Conservation (phyloP, 1,140 invertebrate genomes). For the Anoplophora glabripennis region DNA sequence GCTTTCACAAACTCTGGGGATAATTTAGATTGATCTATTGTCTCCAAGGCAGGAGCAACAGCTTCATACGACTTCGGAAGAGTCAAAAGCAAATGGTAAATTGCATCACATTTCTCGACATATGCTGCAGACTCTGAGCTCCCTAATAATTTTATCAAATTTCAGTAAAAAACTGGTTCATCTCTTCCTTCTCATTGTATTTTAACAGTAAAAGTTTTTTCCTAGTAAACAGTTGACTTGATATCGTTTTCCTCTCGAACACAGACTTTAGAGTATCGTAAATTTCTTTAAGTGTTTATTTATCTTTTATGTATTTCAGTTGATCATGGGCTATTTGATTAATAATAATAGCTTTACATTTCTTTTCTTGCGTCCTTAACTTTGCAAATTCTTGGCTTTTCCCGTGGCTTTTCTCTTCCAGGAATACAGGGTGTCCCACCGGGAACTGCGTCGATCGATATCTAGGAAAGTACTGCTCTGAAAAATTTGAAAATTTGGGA, state of each 20-base stretch:
- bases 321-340: slow-evolving; percentile 4
- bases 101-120: slow-evolving; percentile 3
- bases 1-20: slow-evolving; percentile 6
- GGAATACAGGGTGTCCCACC: no score
- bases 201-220: slow-evolving; percentile 11
- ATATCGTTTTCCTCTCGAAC: not conserved
- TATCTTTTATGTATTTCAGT: slow-evolving; percentile 12
- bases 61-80: slow-evolving; percentile 4
- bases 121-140: not conserved
- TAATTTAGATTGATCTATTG: slow-evolving; percentile 2
- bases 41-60: slow-evolving; percentile 12
- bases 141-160: slow-evolving; percentile 11
- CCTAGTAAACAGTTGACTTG: slow-evolving; percentile 8
- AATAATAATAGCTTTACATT: slow-evolving; percentile 14
- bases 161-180: slow-evolving; percentile 2
- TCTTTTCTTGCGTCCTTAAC: not conserved
- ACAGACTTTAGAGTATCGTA: not conserved
- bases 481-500: no score
- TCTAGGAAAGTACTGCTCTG: no score
- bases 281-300: slow-evolving; percentile 12
- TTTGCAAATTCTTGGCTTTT: no score
- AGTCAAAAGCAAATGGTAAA: not conserved
- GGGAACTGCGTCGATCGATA: no score
- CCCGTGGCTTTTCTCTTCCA: no score
- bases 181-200: slow-evolving; percentile 5